phyloP scores from a whole-genome alignment of 1,140 invertebrate species.

The Mylabris phalerata region DNA sequence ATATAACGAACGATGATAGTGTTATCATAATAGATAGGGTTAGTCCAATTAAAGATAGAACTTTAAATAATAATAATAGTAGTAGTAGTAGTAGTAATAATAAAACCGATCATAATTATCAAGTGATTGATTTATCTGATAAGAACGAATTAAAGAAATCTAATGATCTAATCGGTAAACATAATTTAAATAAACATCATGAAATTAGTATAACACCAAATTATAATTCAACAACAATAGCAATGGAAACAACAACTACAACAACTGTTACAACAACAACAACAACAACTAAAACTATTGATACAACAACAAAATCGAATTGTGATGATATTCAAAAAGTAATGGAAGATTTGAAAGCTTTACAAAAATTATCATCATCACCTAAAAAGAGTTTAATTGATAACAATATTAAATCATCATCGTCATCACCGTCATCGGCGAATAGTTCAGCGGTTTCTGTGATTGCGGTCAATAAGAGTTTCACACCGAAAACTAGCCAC shows the following conservation, averaged over 20 bases:
- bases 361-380: conserved; percentile 36
- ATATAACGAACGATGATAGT: conserved; percentile 5
- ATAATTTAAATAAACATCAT: conserved; percentile 2
- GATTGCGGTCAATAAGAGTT: conserved; percentile 39
- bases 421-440: conserved; percentile 2
- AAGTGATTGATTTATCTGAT: conserved; percentile 32
- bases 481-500: conserved; percentile 19
- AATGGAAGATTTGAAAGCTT: conserved; percentile 37
- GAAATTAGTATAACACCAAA: conserved; percentile 7
- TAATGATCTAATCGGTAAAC: too few relatives aligned
- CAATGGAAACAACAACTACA: not conserved
- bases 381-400: conserved; percentile 17
- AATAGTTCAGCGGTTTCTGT: conserved; percentile 36
- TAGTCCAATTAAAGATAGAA: conserved; percentile 5
- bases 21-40: conserved; percentile 2
- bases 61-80: conserved; percentile 2
- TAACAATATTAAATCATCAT: too few relatives aligned
- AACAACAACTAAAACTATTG: not conserved
- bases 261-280: not conserved
- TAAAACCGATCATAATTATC: conserved; percentile 23
- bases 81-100: not conserved
- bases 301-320: conserved; percentile 4
- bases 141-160: conserved; percentile 3
- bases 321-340: conserved; percentile 37
- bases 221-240: conserved; percentile 1